These are phyloP conservation scores for Neotragus pygmaeus DNA, from an alignment of 2,113 vertebrate species.

Conservation along the genomic window DNA sequence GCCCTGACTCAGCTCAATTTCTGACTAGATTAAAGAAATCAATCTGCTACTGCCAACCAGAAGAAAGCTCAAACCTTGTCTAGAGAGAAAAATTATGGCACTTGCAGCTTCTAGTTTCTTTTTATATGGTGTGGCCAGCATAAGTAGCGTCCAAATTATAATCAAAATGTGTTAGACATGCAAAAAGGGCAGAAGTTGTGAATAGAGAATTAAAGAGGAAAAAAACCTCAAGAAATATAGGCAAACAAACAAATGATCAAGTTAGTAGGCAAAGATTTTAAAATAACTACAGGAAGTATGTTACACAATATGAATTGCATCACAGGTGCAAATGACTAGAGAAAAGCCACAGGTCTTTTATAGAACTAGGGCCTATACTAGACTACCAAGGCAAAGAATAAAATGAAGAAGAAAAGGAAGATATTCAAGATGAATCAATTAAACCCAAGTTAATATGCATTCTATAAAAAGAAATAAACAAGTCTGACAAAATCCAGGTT, in stretches of 20 bases:
- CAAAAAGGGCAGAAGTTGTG: neutral
- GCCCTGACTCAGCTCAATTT: neutral
- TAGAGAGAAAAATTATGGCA: neutral
- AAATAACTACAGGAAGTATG: neutral
- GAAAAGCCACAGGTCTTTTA: neutral
- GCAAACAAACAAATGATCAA: neutral
- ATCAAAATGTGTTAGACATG: neutral
- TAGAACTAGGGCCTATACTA: neutral
- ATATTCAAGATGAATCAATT: neutral
- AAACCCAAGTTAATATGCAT: neutral
- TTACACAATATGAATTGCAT: conserved; percentile 1
- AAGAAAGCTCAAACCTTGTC: neutral
- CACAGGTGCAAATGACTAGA: neutral
- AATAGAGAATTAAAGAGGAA: neutral
- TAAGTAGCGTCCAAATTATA: neutral
- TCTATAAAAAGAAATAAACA: neutral
- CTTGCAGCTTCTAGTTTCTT: neutral
- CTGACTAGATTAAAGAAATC: neutral
- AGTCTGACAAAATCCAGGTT: neutral
- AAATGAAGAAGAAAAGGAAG: neutral
- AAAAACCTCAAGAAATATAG: neutral
- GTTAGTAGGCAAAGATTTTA: neutral
- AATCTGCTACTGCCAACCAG: neutral
- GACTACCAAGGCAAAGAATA: neutral
- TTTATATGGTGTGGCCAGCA: neutral